Conservation (phyloP, 2,888 invertebrate species). For the Drosophila fungiperda region DNA sequence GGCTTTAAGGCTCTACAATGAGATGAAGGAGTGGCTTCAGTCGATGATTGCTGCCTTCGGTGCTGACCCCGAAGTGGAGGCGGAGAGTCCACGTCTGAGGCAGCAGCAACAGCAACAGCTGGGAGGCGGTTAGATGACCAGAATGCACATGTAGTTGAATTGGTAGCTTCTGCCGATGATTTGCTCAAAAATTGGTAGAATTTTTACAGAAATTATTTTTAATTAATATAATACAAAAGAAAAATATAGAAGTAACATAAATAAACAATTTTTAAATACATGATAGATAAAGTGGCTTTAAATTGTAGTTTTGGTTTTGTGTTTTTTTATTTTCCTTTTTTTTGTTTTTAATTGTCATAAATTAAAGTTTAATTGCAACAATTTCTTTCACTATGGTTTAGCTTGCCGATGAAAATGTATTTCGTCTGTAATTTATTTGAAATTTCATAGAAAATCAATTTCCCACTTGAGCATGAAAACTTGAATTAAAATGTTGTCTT, state of each 20-base stretch:
- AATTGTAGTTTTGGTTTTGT: constrained; percentile 31
- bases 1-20: constrained; percentile 81
- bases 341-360: constrained; percentile 60
- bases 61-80: constrained; percentile 44
- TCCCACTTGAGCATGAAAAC: constrained; percentile 43
- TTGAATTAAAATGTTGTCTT: constrained; percentile 54
- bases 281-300: constrained; percentile 25
- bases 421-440: constrained; percentile 60
- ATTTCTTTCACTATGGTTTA: constrained; percentile 53
- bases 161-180: constrained; percentile 18
- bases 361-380: constrained; percentile 69
- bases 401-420: constrained; percentile 53
- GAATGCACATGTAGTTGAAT: constrained; percentile 23
- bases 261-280: constrained; percentile 51
- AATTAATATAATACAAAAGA: constrained; percentile 27
- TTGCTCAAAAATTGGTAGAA: constrained; percentile 59
- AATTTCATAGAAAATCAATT: constrained; percentile 61
- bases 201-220: constrained; percentile 67
- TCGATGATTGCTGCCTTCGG: constrained; percentile 63
- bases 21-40: constrained; percentile 82
- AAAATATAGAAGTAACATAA: constrained; percentile 39
- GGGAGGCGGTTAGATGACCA: constrained; percentile 21
- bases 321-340: constrained; percentile 49
- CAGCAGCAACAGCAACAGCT: constrained; percentile 32
- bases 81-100: constrained; percentile 26